Evolutionary conservation across 2,113 vertebrate species (phyloP), one percentile per base, ranked within the genome.

Genomic region (Pleuronectes platessa): DNA sequence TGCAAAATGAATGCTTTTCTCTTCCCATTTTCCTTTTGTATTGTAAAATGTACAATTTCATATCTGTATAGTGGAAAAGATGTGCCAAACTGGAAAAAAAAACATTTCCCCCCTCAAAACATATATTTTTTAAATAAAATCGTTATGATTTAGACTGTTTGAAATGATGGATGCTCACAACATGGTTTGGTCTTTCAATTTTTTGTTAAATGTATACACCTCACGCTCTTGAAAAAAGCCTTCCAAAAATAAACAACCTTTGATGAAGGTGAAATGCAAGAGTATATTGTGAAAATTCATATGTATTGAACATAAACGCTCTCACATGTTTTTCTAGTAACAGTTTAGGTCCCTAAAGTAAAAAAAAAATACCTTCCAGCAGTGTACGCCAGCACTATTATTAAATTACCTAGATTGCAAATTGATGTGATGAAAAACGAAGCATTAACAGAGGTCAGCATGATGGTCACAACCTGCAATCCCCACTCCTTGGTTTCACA

Each of bases 51-150:
- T 94, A 95, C 74, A 92, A 92, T 94, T 94, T 95, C 93, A 95
- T 94, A 94, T 94, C 80, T 94, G 93, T 95, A 94, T 94, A 95
- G 94, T 95, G 94, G 91, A 90, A 92, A 92, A 93, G 90, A 94
- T 94, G 94, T 93, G 93, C 93, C 92, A 93, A 93, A 93, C 89
- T 89, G 78, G 86, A 83, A 82, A 87, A 55, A 69, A 73, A 66
- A 37, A 55, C 82, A 86, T 86, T 86, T 86, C 83, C 88, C 88
- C 83, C 92, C 87, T 93, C 79, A 93, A 94, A 90, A 93, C 90
- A 88, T 94, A 94, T 94, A 94, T 94, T 94, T 95, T 95, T 95
- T 92, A 94, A 95, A 94, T 94, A 95, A 94, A 95, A 93, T 93
- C 83, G 74, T 91, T 94, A 91, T 87, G 92, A 92, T 91, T 92